A percentile compares a stretch with the other conserved stretches of the same genome.
Evolutionary conservation across 2,888 invertebrate species (phyloP).

Genomic region (Eudasyphora cyanicolor): DNA sequence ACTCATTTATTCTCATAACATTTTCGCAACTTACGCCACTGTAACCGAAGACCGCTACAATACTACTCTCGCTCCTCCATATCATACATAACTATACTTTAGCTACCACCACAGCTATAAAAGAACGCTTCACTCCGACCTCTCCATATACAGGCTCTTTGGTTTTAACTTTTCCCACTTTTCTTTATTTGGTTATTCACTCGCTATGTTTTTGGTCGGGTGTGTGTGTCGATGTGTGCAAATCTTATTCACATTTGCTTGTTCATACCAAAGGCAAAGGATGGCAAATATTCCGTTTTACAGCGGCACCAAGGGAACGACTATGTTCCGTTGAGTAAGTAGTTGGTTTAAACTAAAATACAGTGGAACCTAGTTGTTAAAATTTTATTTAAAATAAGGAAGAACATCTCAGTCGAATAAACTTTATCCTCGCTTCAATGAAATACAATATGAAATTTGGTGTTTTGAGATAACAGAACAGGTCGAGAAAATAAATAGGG

Average conservation of each 20-base stretch:
- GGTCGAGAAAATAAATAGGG: too few species aligned
- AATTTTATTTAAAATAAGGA: too few species aligned
- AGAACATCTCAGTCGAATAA: too few species aligned
- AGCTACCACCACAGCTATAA: not conserved
- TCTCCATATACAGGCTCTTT: not conserved
- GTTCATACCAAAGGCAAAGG: not conserved
- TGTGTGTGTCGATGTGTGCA: not conserved
- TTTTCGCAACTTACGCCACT: slow-evolving; percentile 25
- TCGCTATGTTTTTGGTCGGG: not conserved
- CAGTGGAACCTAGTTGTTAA: too few species aligned
- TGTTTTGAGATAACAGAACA: too few species aligned
- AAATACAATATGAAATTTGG: too few species aligned
- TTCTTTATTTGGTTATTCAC: not conserved
- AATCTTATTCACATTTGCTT: not conserved
- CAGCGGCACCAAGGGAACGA: not conserved
- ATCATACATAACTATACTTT: not conserved
- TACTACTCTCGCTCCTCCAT: not conserved
- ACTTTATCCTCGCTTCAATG: too few species aligned
- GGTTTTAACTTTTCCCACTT: slow-evolving; percentile 8
- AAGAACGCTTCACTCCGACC: not conserved
- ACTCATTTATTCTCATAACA: slow-evolving; percentile 41
- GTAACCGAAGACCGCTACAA: not conserved
- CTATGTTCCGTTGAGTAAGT: not conserved
- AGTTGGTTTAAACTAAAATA: not conserved
- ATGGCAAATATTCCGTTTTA: not conserved